Conservation (phyloP, 2,797 vertebrate genomes). For the Orestias chungarensis region DNA sequence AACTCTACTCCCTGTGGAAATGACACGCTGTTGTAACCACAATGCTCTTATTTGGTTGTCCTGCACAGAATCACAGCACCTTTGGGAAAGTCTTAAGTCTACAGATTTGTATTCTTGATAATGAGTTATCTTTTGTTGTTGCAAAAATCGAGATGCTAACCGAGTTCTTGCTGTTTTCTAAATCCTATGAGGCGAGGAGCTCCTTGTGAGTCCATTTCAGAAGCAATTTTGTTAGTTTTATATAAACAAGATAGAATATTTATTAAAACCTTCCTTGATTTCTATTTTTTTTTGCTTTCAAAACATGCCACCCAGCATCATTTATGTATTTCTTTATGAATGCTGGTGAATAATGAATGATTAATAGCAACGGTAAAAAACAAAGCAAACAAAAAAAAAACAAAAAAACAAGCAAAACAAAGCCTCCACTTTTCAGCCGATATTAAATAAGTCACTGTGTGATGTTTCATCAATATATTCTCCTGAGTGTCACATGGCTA, state of each 20-base stretch:
- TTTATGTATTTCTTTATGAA: conserved; percentile 36
- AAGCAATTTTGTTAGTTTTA: neutral
- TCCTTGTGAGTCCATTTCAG: neutral
- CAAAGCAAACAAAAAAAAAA: neutral
- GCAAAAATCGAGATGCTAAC: neutral
- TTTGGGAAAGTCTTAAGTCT: neutral
- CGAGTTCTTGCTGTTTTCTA: neutral
- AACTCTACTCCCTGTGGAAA: neutral
- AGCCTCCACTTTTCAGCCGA: neutral
- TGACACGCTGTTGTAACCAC: neutral
- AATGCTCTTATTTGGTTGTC: neutral
- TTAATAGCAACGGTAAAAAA: conserved; percentile 26
- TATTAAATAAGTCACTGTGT: conserved; percentile 5
- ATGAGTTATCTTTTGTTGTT: neutral
- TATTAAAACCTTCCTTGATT: conserved; percentile 8
- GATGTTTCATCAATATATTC: neutral
- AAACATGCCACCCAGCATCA: conserved; percentile 9
- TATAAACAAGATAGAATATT: neutral
- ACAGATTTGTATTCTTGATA: neutral
- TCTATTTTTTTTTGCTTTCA: conserved; percentile 26
- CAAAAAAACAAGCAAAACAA: neutral
- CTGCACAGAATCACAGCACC: neutral
- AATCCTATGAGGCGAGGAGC: neutral
- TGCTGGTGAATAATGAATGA: conserved; percentile 37
- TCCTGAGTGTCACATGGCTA: conserved; percentile 1